Base-by-base conservation (phyloP, 1,140 invertebrate genomes). In the Microplitis mediator region DNA sequence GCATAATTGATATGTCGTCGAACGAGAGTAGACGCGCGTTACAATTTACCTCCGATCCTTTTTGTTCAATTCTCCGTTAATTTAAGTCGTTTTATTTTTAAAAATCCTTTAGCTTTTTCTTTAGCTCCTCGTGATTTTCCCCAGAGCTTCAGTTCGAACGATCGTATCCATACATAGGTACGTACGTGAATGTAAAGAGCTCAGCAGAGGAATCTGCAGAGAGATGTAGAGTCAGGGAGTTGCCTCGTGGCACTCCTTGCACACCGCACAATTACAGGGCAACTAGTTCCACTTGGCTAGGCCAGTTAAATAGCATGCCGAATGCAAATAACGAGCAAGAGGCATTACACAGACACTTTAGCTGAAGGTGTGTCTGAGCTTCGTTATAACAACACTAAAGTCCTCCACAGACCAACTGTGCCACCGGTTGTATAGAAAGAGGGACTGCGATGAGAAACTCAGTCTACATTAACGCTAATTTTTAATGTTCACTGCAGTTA, bases 241-340 rank as follows among this genome's bases (percentile, higher is more conserved):
- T 62, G 50, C 69, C 68, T 70, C 62, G n/a, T 56, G 71, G 75
- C 75, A 73, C 72, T 74, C 75, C 75, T 69, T 76, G 45, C 34
- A 56, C 39, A 56, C 39, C 67, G 64, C 50, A 76, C 75, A 73
- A 74, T 75, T 75, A 75, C 71, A 75, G 63, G 69, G 71, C 72
- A 76, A 76, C 72, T 71, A 74, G 72, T 76, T 76, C 75, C 72
- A 74, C 69, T 72, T 71, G 69, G 69, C 72, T 74, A 72, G 69
- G 58, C 68, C 75, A 69, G 69, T 69, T 74, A 74, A 76, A 74
- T 76, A 63, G 69, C 72, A 76, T 71, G 60, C 72, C 66, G 63
- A 72, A 72, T 74, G 72, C 72, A 74, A 73, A 73, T 75, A 75
- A 75, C 71, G 68, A 73, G 74, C 60, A 51, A 52, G 62, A 54